A percentile compares a stretch with the other conserved stretches of the same genome.
phyloP scores from a whole-genome alignment of 2,888 invertebrate genomes.

The Myopa testacea region DNA sequence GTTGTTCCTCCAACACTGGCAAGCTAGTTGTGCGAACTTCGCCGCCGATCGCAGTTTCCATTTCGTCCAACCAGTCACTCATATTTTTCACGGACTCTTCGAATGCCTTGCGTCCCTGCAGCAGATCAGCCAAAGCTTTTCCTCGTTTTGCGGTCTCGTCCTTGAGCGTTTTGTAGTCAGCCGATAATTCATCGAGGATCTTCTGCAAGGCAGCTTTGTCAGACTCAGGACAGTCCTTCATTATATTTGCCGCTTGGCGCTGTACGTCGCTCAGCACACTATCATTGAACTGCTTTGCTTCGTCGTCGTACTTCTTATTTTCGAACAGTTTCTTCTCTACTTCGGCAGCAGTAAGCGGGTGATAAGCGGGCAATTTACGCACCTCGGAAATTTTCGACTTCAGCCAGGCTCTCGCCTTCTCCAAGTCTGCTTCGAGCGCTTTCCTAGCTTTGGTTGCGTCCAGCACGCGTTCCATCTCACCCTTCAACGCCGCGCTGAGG shows the following conservation, averaged over 20 bases:
- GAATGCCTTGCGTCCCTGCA: slow-evolving; percentile 83
- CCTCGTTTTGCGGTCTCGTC: slow-evolving; percentile 80
- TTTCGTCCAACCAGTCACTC: slow-evolving; percentile 90
- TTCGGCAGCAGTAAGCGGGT: slow-evolving; percentile 82
- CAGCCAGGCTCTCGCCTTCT: slow-evolving; percentile 84
- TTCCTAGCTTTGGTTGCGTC: slow-evolving; percentile 79
- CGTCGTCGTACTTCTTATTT: slow-evolving; percentile 80
- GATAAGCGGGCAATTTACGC: slow-evolving; percentile 78
- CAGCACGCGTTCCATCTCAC: slow-evolving; percentile 79
- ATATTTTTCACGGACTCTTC: slow-evolving; percentile 85
- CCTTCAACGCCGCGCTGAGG: slow-evolving; percentile 77
- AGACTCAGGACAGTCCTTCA: slow-evolving; percentile 84
- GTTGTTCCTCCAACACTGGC: slow-evolving; percentile 87
- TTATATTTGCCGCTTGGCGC: slow-evolving; percentile 80
- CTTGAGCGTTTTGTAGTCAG: slow-evolving; percentile 79
- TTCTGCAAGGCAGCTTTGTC: slow-evolving; percentile 76
- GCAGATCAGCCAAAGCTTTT: slow-evolving; percentile 77
- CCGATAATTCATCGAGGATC: slow-evolving; percentile 76
- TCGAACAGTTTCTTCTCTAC: slow-evolving; percentile 85
- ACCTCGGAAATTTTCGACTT: slow-evolving; percentile 81
- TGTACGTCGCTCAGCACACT: slow-evolving; percentile 80
- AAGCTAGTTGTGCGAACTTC: slow-evolving; percentile 84
- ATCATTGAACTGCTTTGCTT: slow-evolving; percentile 82
- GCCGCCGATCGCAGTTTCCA: slow-evolving; percentile 85
- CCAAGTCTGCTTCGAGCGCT: slow-evolving; percentile 82